Evolutionary conservation across 2,888 invertebrate species (phyloP), one percentile per base, ranked within the genome.

Genomic region (Desoria tigrina): DNA sequence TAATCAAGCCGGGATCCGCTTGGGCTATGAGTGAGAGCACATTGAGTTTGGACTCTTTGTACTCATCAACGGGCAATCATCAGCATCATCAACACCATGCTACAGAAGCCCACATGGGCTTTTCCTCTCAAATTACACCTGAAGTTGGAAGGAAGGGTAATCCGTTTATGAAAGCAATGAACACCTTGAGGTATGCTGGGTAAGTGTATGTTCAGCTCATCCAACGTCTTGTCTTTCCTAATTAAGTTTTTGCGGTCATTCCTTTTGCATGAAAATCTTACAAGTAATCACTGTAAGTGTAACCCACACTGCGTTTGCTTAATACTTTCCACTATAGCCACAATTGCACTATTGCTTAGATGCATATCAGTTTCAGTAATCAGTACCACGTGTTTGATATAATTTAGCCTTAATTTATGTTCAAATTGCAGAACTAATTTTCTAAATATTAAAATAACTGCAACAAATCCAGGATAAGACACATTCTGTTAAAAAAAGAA

Each of bases 11-110:
- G 16, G 69, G 71, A 24, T 76, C 78, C 6, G 84, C 84, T 0
- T 84, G 89, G 85, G 86, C 88, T 56, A 85, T 90, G 80, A 90
- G 90, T 0, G 93, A 92, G 78, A 90, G 91, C 75, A 90, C 89
- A 77, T 82, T 93, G 39, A 92, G 92, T 72, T 87, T 94, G 76
- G 91, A 92, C 81, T 93, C 93, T 0, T 79, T 93, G 59, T 82
- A 90, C 57, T 81, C 90, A 71, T 87, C 88, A 64, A 87, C 87
- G 24, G 54, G 50, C 1, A 72, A 55, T 63, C 56, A 56, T 32
- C 68, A 66, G 28, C 66, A 54, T 18, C n/a, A n/a, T n/a, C n/a
- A n/a, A n/a, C n/a, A n/a, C n/a, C 11, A 37, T 21, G 23, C 18
- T 26, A 7, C 56, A 1, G 32, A 61, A 16, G 16, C 42, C 2